These are phyloP conservation scores for Amphiprion ocellaris DNA, from an alignment of 2,113 vertebrate genomes.

Conservation along the genomic window DNA sequence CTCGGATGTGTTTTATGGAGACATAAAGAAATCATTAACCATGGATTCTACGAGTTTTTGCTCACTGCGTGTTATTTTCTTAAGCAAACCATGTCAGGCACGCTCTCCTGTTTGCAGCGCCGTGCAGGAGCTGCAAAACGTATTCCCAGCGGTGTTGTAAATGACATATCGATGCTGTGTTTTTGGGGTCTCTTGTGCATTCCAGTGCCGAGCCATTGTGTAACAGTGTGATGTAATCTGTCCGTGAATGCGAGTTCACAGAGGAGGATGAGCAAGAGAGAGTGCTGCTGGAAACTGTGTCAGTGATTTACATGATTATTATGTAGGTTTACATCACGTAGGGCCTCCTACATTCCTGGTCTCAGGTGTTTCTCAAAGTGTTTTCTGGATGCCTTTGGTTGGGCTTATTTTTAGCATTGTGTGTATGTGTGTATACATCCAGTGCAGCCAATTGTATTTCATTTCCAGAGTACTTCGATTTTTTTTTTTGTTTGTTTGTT, in stretches of 20 bases:
- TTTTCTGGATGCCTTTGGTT: slow-evolving; percentile 34
- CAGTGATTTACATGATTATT: slow-evolving; percentile 71
- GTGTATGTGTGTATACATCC: neutral
- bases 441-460: neutral
- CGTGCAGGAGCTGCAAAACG: slow-evolving; percentile 25
- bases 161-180: slow-evolving; percentile 52
- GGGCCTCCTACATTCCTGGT: slow-evolving; percentile 25
- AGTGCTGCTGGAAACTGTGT: slow-evolving; percentile 67
- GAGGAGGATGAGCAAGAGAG: slow-evolving; percentile 53
- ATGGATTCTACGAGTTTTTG: neutral
- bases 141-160: slow-evolving; percentile 50
- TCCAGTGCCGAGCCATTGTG: slow-evolving; percentile 72
- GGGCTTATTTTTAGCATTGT: slow-evolving; percentile 32
- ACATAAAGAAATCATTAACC: slow-evolving; percentile 24
- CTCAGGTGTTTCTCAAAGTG: slow-evolving; percentile 59
- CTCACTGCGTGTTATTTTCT: neutral
- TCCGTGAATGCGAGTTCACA: slow-evolving; percentile 70
- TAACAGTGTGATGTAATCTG: slow-evolving; percentile 80
- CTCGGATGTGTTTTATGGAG: slow-evolving; percentile 27
- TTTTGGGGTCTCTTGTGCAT: slow-evolving; percentile 60
- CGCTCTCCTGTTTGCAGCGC: slow-evolving; percentile 19
- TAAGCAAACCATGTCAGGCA: neutral
- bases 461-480: slow-evolving; percentile 16
- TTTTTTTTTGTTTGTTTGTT: neutral
- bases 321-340: slow-evolving; percentile 68